Percentiles rank a stretch among this genome's conserved stretches.
Conservation (phyloP, 2,113 vertebrate genomes). For the Chaetorhynchus papuensis region DNA sequence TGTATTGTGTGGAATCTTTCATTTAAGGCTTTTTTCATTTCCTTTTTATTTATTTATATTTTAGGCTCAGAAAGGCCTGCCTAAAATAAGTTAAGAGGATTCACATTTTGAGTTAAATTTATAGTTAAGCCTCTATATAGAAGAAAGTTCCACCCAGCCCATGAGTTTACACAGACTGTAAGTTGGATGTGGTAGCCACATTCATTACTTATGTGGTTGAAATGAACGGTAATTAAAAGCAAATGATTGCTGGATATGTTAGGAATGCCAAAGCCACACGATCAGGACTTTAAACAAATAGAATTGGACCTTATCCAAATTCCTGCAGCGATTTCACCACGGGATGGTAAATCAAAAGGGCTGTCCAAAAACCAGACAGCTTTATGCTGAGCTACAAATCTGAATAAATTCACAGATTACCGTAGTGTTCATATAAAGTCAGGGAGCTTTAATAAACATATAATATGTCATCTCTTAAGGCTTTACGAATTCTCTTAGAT, state of each 20-base stretch:
- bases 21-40: constrained; percentile 58
- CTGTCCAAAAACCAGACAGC: constrained; percentile 50
- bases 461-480: constrained; percentile 2
- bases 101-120: constrained; percentile 21
- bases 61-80: constrained; percentile 6
- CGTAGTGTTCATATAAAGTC: not conserved
- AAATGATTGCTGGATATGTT: constrained; percentile 59
- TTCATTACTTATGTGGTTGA: constrained; percentile 63
- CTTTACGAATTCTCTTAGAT: not conserved
- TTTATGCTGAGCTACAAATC: constrained; percentile 25
- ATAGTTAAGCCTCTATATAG: constrained; percentile 16
- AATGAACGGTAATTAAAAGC: constrained; percentile 73
- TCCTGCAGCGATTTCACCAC: constrained; percentile 40
- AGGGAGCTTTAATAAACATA: constrained; percentile 10
- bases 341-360: constrained; percentile 61
- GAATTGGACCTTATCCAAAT: constrained; percentile 61
- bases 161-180: constrained; percentile 16
- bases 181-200: constrained; percentile 13
- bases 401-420: constrained; percentile 32
- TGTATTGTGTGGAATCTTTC: constrained; percentile 60
- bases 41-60: constrained; percentile 59
- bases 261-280: constrained; percentile 62
- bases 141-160: constrained; percentile 9
- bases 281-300: constrained; percentile 62
- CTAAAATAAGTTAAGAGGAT: constrained; percentile 62